Base-by-base conservation (phyloP, 2,113 vertebrate species). In the Hyperopisus bebe region DNA sequence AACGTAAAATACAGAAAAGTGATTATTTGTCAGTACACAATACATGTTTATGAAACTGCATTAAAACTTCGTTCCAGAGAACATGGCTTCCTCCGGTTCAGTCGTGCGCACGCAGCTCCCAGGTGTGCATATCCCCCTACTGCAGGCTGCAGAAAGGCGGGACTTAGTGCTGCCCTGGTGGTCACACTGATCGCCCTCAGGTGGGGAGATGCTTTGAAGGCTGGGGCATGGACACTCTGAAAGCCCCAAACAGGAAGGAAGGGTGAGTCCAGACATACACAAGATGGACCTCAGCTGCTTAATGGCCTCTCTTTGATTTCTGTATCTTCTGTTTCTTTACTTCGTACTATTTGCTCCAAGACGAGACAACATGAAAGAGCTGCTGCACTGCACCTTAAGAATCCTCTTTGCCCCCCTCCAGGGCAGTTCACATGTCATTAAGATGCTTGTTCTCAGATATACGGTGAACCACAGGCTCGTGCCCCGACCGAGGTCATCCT, bases 291-390 rank as follows among this genome's bases (percentile, higher is more conserved):
- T 70, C 62, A 70, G 62, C 62, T 27, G 47, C 24, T 21, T 50
- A 39, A 85, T 39, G 50, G 74, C 46, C 88, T 35, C 11, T 90
- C 89, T 91, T 24, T 48, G 85, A 13, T 90, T 93, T 91, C 48
- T 58, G 5, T 21, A 51, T 87, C 89, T 90, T 90, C 50, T 55
- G 86, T 31, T 15, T 70, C 47, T 80, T 39, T 10, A 3, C 48
- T 66, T 7, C 50, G n/a, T n/a, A n/a, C 35, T 80, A 27, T 48
- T 62, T 51, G 24, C 15, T 50, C 35, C 15, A 50, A 84, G 90
- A 91, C 87, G 48, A 91, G 31, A 82, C 90, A 89, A 90, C 83
- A 89, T 90, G 70, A 90, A 89, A 83, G 90, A 7, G 27, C 47
- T 13, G 58, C 53, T 24, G 46, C 88, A 86, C 51, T 90, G 90